Conservation (phyloP, 1,140 invertebrate species). For the Manduca sexta region DNA sequence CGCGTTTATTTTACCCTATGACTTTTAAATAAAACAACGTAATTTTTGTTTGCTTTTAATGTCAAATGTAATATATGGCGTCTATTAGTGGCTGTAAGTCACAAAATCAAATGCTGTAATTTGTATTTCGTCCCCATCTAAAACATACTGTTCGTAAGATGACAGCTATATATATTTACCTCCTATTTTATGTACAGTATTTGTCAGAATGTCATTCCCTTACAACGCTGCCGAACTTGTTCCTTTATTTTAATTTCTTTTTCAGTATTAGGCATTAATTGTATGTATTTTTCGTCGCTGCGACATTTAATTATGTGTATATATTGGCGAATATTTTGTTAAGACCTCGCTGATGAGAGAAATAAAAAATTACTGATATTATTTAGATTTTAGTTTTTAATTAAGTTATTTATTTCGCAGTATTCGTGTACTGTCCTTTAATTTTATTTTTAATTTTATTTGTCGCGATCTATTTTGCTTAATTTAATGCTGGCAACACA, state of each 20-base stretch:
- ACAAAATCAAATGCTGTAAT: no score
- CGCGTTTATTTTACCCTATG: not conserved
- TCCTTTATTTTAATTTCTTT: not conserved
- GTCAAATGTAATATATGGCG: no score
- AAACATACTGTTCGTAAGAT: no score
- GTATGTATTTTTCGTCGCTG: slow-evolving; percentile 5
- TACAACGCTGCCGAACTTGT: not conserved
- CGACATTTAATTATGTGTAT: slow-evolving; percentile 12
- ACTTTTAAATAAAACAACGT: no score
- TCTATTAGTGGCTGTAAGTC: no score
- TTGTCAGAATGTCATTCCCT: not conserved
- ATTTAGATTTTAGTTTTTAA: slow-evolving; percentile 14
- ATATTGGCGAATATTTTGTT: slow-evolving; percentile 17
- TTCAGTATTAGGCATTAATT: slow-evolving; percentile 18
- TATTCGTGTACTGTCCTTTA: slow-evolving; percentile 20
- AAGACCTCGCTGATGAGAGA: slow-evolving; percentile 7
- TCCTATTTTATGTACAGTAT: not conserved
- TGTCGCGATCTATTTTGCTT: not conserved
- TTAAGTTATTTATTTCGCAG: slow-evolving; percentile 21
- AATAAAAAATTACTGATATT: slow-evolving; percentile 8
- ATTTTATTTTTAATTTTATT: slow-evolving; percentile 4
- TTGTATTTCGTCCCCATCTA: no score
- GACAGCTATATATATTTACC: not conserved
- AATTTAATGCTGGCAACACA: not conserved
- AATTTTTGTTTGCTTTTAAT: no score